These are phyloP conservation scores for Ctenicera cuprea DNA, from an alignment of 2,888 invertebrate genomes.

Conservation along the genomic window DNA sequence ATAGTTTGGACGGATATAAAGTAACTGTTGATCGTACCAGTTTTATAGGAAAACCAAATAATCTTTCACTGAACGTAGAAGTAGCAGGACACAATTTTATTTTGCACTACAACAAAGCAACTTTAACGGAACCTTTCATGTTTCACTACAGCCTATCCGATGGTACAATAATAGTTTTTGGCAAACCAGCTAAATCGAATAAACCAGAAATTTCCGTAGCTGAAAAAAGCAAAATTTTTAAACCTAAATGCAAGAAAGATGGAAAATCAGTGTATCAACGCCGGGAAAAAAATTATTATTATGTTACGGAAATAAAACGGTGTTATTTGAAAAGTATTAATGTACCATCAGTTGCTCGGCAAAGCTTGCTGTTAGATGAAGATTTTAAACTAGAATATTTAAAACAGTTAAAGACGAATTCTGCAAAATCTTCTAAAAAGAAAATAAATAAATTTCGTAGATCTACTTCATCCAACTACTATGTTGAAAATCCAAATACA, in stretches of 20 bases:
- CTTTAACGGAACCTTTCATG: constrained; percentile 27
- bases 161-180: constrained; percentile 42
- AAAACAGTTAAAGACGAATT: neutral
- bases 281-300: constrained; percentile 5
- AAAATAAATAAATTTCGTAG: neutral
- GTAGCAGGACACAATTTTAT: constrained; percentile 3
- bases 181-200: constrained; percentile 18
- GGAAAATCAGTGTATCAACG: constrained; percentile 1
- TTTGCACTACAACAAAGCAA: neutral
- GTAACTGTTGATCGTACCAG: constrained; percentile 28
- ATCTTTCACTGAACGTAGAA: constrained; percentile 24
- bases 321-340: constrained; percentile 2
- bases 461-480: too few species aligned
- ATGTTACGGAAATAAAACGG: neutral
- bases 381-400: neutral
- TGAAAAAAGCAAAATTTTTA: constrained; percentile 26
- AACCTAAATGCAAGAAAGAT: neutral
- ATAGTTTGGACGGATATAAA: constrained; percentile 32
- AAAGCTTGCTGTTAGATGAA: constrained; percentile 16
- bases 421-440: neutral
- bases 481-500: too few species aligned
- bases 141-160: constrained; percentile 41
- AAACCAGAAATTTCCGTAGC: constrained; percentile 1
- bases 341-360: neutral
- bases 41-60: constrained; percentile 18